These are phyloP conservation scores for Corvus cornix DNA, from an alignment of 2,113 vertebrate genomes.

Conservation along the genomic window DNA sequence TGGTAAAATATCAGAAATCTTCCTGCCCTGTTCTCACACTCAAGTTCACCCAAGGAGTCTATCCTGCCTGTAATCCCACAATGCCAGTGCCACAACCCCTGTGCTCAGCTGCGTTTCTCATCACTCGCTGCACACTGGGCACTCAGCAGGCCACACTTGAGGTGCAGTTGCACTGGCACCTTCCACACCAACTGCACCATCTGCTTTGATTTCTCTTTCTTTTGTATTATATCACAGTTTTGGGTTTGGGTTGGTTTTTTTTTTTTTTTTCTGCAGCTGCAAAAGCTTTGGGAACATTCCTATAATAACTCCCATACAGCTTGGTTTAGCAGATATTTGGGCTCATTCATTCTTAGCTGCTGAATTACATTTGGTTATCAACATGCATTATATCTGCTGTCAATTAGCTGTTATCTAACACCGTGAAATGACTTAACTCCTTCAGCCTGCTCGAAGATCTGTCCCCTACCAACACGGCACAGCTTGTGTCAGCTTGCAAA, in stretches of 20 bases:
- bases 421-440: conserved; percentile 58
- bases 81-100: accelerated
- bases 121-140: neutral
- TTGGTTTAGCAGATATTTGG: conserved; percentile 45
- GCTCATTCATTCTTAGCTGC: conserved; percentile 40
- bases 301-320: conserved; percentile 38
- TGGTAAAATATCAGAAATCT: neutral
- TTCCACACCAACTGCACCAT: neutral
- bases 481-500: conserved; percentile 4
- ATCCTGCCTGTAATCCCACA: neutral
- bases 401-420: conserved; percentile 63
- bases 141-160: neutral
- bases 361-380: conserved; percentile 53
- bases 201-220: neutral
- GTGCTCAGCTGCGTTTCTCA: neutral
- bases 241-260: accelerated
- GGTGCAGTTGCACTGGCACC: neutral
- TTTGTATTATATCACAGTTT: neutral
- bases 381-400: conserved; percentile 49
- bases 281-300: conserved; percentile 27
- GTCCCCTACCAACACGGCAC: neutral
- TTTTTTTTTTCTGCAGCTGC: neutral
- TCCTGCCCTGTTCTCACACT: neutral
- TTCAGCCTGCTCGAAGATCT: neutral
- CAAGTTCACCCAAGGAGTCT: neutral